Base-by-base conservation (phyloP, 1,140 invertebrate genomes). In the Globodera rostochiensis region DNA sequence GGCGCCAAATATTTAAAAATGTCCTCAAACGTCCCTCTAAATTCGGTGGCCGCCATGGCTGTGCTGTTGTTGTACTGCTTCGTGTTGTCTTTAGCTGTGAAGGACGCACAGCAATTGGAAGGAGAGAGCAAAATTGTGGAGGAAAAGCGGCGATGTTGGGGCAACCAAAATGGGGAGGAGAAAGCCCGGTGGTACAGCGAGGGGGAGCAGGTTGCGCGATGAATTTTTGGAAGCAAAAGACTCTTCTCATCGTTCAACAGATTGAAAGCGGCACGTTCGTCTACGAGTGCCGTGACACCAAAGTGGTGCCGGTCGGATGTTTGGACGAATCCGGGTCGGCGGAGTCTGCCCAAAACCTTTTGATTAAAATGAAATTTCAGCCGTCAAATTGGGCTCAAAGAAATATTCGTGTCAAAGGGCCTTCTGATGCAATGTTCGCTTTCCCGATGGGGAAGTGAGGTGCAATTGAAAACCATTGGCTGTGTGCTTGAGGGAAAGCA, bases 231-330 rank as follows among this genome's bases (percentile, higher is more conserved):
- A 77, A 25, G 1, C 15, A 53, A 36, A 45, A 46, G 1, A 74
- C 6, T 25, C 21, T 11, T 45, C 9, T 11, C 21, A n/a, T 74
- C 21, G 8, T 74, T 25, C 7, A 77, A 66, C 25, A 45, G 66
- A 77, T 77, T 66, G 15, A 77, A 8, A 13, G 13, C 8, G 79
- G 79, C 7, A 45, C 67, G 49, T 80, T 74, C 47, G 67, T 66
- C 36, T 80, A 80, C 60, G 46, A 67, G 69, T 80, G 79, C 46
- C 49, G 47, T 60, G 25, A 4, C 15, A 76, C 64, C 7, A 79
- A 80, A 47, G 4, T 80, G n/a, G 25, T 73, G 25, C 79, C 75
- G 25, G 3, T 53, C 57, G 79, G 79, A 50, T 80, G 79, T 66
- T 67, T 80, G 46, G 79, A 73, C 46, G 76, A 80, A 46, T 57